Percentiles rank a stretch among this genome's conserved stretches.
These are phyloP conservation scores for Leucozona laternaria DNA, from an alignment of 2,888 invertebrate species.

Conservation along the genomic window DNA sequence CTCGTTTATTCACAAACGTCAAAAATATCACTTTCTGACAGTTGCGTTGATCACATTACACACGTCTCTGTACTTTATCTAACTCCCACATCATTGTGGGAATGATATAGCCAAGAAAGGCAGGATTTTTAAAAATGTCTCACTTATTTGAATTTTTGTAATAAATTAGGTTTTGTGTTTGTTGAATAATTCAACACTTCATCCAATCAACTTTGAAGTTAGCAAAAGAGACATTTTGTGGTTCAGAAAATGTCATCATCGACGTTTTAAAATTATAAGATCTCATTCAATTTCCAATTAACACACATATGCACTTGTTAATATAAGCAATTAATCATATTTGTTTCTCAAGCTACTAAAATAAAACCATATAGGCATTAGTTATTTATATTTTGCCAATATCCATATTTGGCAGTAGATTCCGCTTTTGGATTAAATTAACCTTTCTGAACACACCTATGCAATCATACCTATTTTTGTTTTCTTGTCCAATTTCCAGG, in stretches of 20 bases:
- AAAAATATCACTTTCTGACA: too few species aligned
- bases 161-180: too few species aligned
- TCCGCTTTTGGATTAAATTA: slow-evolving; percentile 18
- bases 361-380: slow-evolving; percentile 33
- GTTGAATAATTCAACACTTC: too few species aligned
- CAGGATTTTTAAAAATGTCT: too few species aligned
- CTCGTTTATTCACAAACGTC: too few species aligned
- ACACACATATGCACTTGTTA: slow-evolving; percentile 33
- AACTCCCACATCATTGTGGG: too few species aligned
- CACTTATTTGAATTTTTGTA: too few species aligned
- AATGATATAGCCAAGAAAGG: too few species aligned
- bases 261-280: background rate
- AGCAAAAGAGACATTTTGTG: too few species aligned
- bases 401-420: slow-evolving; percentile 37
- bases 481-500: slow-evolving; percentile 19
- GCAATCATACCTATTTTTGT: slow-evolving; percentile 1
- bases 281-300: slow-evolving; percentile 18
- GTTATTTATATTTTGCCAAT: slow-evolving; percentile 36
- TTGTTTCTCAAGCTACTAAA: slow-evolving; percentile 1
- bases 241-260: background rate
- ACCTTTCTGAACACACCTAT: slow-evolving; percentile 22
- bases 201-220: too few species aligned
- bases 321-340: slow-evolving; percentile 30
- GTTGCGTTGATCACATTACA: too few species aligned
- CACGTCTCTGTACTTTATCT: too few species aligned